Conservation (phyloP, 1,140 invertebrate genomes). For the Lucilia cuprina region DNA sequence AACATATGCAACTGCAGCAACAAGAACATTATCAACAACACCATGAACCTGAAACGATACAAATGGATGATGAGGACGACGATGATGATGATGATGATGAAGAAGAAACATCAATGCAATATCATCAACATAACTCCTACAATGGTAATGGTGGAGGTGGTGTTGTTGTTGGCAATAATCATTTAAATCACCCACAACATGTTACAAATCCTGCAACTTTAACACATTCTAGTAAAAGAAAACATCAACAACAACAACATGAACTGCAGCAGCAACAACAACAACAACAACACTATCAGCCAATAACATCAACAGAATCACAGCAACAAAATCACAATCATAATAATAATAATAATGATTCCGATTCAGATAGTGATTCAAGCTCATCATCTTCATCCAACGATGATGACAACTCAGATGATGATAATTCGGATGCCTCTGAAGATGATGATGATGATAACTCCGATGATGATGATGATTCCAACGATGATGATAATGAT, state of each 20-base stretch:
- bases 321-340: slow-evolving; percentile 23
- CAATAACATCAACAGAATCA: neutral
- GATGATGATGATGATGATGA: neutral
- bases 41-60: slow-evolving; percentile 50
- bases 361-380: slow-evolving; percentile 53
- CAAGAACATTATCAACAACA: slow-evolving; percentile 36
- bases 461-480: slow-evolving; percentile 45
- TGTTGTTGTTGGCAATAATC: neutral
- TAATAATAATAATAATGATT: slow-evolving; percentile 37
- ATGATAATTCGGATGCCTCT: slow-evolving; percentile 44
- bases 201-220: slow-evolving; percentile 25
- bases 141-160: neutral
- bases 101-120: neutral
- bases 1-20: slow-evolving; percentile 31
- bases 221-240: neutral
- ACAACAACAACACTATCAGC: neutral
- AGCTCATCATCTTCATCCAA: slow-evolving; percentile 53
- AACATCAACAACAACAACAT: slow-evolving; percentile 14
- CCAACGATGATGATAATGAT: slow-evolving; percentile 37
- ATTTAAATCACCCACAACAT: slow-evolving; percentile 28
- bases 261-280: slow-evolving; percentile 13
- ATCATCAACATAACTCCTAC: neutral
- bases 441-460: slow-evolving; percentile 47
- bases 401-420: slow-evolving; percentile 41
- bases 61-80: slow-evolving; percentile 30